A percentile compares a stretch with the other conserved stretches of the same genome.
These are phyloP conservation scores for Cosmia pyralina DNA, from an alignment of 2,888 invertebrate species.

Conservation along the genomic window DNA sequence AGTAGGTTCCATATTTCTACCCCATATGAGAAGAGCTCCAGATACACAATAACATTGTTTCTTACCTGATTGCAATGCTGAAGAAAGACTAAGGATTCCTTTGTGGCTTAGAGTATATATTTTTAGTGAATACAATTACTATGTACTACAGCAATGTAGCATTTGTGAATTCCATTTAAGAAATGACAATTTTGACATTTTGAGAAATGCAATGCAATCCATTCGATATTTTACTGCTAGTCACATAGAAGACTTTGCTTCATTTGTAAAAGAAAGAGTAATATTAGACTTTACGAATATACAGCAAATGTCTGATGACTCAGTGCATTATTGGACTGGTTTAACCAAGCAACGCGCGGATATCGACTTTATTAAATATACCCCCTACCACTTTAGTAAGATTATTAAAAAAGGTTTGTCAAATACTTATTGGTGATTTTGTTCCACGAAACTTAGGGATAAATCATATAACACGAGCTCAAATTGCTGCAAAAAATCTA, in stretches of 20 bases:
- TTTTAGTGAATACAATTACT: slow-evolving; percentile 22
- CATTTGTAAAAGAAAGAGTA: slow-evolving; percentile 7
- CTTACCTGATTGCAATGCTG: neutral
- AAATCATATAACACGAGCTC: slow-evolving; percentile 7
- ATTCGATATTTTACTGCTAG: slow-evolving; percentile 10
- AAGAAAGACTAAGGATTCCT: slow-evolving; percentile 4
- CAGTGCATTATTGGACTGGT: slow-evolving; percentile 17
- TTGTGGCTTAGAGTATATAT: slow-evolving; percentile 10
- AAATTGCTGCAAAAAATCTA: slow-evolving; percentile 13
- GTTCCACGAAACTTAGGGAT: slow-evolving; percentile 14
- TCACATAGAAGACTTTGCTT: slow-evolving; percentile 13
- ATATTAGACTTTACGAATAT: slow-evolving; percentile 7
- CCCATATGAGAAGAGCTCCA: neutral
- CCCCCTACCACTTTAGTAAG: slow-evolving; percentile 7
- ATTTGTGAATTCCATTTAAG: slow-evolving; percentile 20
- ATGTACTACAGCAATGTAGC: slow-evolving; percentile 21
- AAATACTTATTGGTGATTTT: slow-evolving; percentile 8
- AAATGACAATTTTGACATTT: slow-evolving; percentile 10
- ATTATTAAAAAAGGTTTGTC: slow-evolving; percentile 1
- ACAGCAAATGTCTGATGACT: slow-evolving; percentile 10
- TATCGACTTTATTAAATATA: neutral
- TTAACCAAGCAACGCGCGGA: slow-evolving; percentile 10
- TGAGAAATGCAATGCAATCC: neutral
- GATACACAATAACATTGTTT: slow-evolving; percentile 1
- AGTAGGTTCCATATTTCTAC: too few species aligned